Percentiles rank a stretch among this genome's conserved stretches.
These are phyloP conservation scores for Manis javanica DNA, from an alignment of 2,797 vertebrate genomes.

Conservation along the genomic window DNA sequence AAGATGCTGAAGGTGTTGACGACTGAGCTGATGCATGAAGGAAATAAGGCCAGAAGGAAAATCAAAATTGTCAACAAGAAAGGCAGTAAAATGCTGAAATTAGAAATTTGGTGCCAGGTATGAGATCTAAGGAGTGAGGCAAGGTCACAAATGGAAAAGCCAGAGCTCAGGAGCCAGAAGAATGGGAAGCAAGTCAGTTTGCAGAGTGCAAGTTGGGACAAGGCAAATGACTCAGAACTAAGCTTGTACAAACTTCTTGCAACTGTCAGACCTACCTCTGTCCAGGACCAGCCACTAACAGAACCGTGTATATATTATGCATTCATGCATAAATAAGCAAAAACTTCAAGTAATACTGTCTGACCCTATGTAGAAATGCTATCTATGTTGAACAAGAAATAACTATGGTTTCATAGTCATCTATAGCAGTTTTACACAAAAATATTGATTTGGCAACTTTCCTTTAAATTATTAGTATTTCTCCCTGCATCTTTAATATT, in stretches of 20 bases:
- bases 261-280: constrained; percentile 25
- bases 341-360: background rate
- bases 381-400: background rate
- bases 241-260: background rate
- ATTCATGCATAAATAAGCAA: background rate
- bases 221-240: background rate
- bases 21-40: background rate
- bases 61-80: constrained; percentile 6
- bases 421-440: constrained; percentile 21
- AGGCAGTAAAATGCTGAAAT: background rate
- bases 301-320: background rate
- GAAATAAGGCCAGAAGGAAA: background rate
- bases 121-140: background rate
- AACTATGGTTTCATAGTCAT: background rate
- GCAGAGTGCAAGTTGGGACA: background rate
- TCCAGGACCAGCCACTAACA: background rate
- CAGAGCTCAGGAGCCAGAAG: background rate
- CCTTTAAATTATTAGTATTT: constrained; percentile 48
- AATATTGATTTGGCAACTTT: constrained; percentile 21
- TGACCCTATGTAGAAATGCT: constrained; percentile 49
- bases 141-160: background rate
- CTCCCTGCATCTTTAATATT: background rate
- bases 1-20: background rate
- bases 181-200: background rate
- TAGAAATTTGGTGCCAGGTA: background rate